phyloP scores from a whole-genome alignment of 2,797 vertebrate species.

The Hylomyscus alleni region DNA sequence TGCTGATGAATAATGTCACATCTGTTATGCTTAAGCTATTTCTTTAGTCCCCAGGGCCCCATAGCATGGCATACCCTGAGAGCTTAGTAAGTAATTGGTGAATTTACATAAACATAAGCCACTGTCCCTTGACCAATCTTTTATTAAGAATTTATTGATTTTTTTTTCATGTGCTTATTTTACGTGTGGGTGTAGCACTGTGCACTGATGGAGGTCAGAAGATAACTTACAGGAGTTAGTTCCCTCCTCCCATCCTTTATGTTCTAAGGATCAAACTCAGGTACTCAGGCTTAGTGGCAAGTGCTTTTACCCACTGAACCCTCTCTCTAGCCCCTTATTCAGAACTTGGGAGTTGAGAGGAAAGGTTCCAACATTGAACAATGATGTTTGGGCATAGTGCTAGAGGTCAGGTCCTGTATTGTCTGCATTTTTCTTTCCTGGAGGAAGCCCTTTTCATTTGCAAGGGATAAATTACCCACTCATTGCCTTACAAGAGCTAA shows the following conservation, averaged over 20 bases:
- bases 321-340: neutral
- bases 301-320: neutral
- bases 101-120: slow-evolving; percentile 22
- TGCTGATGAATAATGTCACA: neutral
- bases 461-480: neutral
- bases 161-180: neutral
- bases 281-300: neutral
- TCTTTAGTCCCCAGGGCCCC: neutral
- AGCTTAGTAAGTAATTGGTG: neutral
- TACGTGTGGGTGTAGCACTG: neutral
- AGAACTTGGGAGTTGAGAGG: slow-evolving; percentile 17
- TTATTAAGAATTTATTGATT: neutral
- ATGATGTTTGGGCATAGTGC: neutral
- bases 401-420: neutral
- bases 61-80: neutral
- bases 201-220: too few species aligned
- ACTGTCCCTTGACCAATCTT: neutral
- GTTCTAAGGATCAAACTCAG: neutral
- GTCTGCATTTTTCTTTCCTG: neutral
- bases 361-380: neutral
- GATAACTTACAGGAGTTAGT: neutral
- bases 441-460: neutral
- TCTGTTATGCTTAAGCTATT: neutral
- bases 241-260: neutral
- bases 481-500: neutral